Percentiles rank a stretch among this genome's conserved stretches.
These are phyloP conservation scores for Myxocyprinus asiaticus DNA, from an alignment of 2,113 vertebrate species.

Conservation along the genomic window DNA sequence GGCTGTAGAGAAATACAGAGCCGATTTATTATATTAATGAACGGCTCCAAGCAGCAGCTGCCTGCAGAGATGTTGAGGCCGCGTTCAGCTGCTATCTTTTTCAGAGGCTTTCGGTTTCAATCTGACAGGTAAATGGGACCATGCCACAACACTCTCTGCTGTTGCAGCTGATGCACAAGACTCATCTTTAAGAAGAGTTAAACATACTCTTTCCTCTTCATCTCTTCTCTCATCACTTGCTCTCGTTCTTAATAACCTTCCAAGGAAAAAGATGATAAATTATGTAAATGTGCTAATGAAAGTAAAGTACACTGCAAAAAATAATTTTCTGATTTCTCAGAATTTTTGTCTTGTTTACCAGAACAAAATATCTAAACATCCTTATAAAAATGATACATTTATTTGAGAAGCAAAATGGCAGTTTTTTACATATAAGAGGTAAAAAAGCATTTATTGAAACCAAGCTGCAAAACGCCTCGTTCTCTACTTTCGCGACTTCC, in stretches of 20 bases:
- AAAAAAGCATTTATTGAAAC: no score
- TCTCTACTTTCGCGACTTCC: no score
- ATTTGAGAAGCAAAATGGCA: no score
- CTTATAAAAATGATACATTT: no score
- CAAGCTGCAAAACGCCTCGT: no score
- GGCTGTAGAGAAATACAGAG: conserved; percentile 25
- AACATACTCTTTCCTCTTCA: not conserved
- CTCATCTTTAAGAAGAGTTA: not conserved
- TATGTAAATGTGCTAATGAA: not conserved
- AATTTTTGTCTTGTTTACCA: no score
- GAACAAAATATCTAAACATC: no score
- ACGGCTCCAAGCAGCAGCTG: conserved; percentile 46
- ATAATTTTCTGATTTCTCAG: no score
- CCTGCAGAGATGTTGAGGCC: conserved; percentile 17
- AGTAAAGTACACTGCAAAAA: no score
- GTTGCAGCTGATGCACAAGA: conserved; percentile 13
- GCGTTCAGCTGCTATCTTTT: conserved; percentile 6
- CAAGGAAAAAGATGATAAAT: not conserved
- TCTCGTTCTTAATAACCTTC: not conserved
- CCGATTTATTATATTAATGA: conserved; percentile 62
- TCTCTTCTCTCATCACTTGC: no score
- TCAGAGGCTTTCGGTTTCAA: conserved; percentile 24
- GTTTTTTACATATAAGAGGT: no score
- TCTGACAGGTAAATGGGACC: conserved; percentile 36
- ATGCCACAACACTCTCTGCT: conserved; percentile 14